Conservation (phyloP, 2,888 invertebrate species). For the Lingula anatina region DNA sequence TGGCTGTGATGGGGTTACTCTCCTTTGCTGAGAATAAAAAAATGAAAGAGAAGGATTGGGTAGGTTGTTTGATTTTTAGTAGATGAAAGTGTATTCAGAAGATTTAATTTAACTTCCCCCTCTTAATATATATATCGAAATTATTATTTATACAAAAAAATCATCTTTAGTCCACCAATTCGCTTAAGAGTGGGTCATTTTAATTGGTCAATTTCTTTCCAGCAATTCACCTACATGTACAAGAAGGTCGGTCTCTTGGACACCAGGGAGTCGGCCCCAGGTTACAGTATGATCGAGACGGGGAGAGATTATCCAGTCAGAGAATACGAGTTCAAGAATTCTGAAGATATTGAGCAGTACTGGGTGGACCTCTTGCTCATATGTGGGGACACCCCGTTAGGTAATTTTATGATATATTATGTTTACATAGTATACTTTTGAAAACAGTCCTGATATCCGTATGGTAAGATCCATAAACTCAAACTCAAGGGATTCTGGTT, state of each 20-base stretch:
- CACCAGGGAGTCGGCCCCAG: slow-evolving; percentile 62
- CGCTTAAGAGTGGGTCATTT: neutral
- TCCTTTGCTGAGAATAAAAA: slow-evolving; percentile 66
- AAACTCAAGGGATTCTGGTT: no score
- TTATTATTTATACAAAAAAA: no score
- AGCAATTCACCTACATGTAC: slow-evolving; percentile 64
- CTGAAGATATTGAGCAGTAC: slow-evolving; percentile 58
- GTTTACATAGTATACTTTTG: no score
- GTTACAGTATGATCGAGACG: slow-evolving; percentile 62
- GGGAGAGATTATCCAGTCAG: slow-evolving; percentile 60
- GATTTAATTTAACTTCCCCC: no score
- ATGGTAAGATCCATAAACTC: no score
- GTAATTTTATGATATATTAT: no score
- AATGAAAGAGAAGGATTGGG: slow-evolving; percentile 65
- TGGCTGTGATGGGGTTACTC: slow-evolving; percentile 64
- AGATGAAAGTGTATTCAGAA: no score
- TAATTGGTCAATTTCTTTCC: slow-evolving; percentile 9
- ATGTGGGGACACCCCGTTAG: slow-evolving; percentile 65
- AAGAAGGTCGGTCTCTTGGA: slow-evolving; percentile 61
- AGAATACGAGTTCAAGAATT: slow-evolving; percentile 57
- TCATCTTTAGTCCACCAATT: neutral
- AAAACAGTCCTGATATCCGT: no score
- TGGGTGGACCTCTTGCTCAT: slow-evolving; percentile 63
- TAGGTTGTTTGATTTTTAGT: no score
- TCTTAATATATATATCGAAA: no score